Base-by-base conservation (phyloP, 2,888 invertebrate species). In the Ecliptopera silaceata region DNA sequence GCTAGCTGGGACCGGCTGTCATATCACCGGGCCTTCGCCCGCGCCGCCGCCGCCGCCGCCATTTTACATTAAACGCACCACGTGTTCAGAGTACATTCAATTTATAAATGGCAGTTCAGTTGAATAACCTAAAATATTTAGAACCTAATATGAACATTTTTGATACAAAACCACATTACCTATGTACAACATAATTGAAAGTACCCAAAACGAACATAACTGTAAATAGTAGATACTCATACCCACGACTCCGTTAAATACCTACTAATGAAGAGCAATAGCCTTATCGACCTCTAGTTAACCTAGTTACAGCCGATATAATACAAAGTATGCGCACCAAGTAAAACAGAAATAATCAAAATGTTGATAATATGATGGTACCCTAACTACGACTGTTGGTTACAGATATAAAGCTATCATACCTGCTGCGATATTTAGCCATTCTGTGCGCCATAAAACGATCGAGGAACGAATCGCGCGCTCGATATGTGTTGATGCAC, bases 51-150 rank as follows among this genome's bases (percentile, higher is more conserved):
- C n/a, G n/a, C n/a, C 20, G 26, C 26, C 88, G 88, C 88, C 89
- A 88, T 89, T 82, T 89, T 89, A 79, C 79, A 82, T 83, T 74
- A 6, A 22, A 80, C 75, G 66, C 76, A 86, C 86, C 89, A 89
- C 88, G 88, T 88, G 88, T 81, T 85, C 71, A 11, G n/a, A 75
- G 68, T 77, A 77, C 78, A 80, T 72, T 65, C 6, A 70, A 75
- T 72, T 65, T 61, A 59, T 57, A 47, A 56, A 61, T 42, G 54
- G 32, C 44, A 50, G 34, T 36, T 18, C 15, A 32, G 13, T 32
- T 29, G 10, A 17, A 13, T 29, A 26, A 26, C 29, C 43, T n/a
- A n/a, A n/a, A n/a, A n/a, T n/a, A n/a, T n/a, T n/a, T n/a, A n/a
- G n/a, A n/a, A n/a, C n/a, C n/a, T n/a, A n/a, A n/a, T n/a, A n/a